Evolutionary conservation across 2,797 vertebrate genomes (phyloP).

Genomic region (Hyperoplus immaculatus): DNA sequence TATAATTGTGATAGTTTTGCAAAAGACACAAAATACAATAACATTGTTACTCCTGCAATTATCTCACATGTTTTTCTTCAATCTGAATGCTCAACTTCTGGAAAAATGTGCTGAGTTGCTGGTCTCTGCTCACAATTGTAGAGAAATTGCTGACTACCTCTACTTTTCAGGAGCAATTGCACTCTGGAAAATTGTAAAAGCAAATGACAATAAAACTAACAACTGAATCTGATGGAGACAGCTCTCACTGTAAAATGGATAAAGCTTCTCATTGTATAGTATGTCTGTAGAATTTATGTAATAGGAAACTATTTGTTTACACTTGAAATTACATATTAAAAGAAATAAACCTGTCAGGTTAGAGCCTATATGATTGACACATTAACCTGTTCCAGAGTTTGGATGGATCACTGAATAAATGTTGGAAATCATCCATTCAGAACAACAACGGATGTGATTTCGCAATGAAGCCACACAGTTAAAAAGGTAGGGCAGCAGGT

Average conservation of each 20-base stretch:
- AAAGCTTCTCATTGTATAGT: not conserved
- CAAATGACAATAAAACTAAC: not conserved
- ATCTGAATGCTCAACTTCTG: not conserved
- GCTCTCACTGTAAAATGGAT: not conserved
- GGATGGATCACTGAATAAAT: conserved; percentile 47
- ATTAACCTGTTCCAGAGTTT: conserved; percentile 24
- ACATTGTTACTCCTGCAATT: not conserved
- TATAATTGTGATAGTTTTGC: not conserved
- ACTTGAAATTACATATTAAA: not conserved
- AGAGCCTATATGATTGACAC: conserved; percentile 24
- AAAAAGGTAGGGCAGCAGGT: not conserved
- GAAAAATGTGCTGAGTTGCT: not conserved
- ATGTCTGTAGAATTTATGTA: not conserved
- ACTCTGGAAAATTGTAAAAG: not conserved
- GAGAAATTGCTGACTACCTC: not conserved
- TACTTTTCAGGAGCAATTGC: not conserved
- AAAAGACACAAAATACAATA: not conserved
- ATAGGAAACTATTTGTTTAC: not conserved
- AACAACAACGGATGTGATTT: conserved; percentile 33
- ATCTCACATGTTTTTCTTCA: not conserved
- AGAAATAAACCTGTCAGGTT: not conserved
- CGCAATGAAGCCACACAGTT: conserved; percentile 15
- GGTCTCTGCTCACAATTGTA: not conserved
- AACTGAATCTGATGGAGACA: not conserved
- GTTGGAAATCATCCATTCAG: conserved; percentile 29